Conservation (phyloP, 2,797 vertebrate species). For the Cryptoblepharus egeriae region DNA sequence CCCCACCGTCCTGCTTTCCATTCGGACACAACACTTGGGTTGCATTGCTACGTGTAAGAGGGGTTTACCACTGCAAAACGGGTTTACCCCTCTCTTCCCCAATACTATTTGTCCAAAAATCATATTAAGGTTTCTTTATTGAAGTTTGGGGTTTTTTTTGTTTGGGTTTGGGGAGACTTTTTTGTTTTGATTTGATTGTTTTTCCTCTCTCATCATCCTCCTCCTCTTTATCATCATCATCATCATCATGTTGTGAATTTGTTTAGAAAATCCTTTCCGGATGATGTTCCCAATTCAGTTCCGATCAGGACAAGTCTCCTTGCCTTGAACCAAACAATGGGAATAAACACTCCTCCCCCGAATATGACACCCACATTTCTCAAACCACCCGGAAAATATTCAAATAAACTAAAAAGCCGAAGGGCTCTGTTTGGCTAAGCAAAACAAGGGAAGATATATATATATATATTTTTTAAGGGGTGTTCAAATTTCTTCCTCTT, state of each 20-base stretch:
- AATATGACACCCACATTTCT: background rate
- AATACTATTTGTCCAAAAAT: background rate
- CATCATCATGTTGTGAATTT: constrained; percentile 27
- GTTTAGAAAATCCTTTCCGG: constrained; percentile 58
- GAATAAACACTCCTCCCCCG: constrained; percentile 31
- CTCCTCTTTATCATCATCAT: too few species aligned
- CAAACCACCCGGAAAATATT: background rate
- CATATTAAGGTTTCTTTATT: constrained; percentile 34
- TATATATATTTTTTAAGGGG: too few species aligned
- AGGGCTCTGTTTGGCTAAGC: constrained; percentile 31
- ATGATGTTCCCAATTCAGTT: constrained; percentile 34
- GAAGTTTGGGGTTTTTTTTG: constrained; percentile 8
- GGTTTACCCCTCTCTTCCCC: background rate
- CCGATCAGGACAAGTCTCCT: constrained; percentile 51
- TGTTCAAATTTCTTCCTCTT: background rate
- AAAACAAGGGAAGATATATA: background rate
- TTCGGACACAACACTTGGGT: background rate
- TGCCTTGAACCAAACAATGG: constrained; percentile 43
- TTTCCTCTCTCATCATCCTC: too few species aligned
- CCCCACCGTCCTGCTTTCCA: background rate
- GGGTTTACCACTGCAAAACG: background rate
- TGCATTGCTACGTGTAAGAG: background rate
- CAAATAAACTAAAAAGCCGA: background rate
- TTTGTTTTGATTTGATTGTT: too few species aligned
- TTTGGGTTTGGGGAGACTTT: too few species aligned